Conservation (phyloP, 2,113 vertebrate genomes). For the Aspidoscelis tigris region DNA sequence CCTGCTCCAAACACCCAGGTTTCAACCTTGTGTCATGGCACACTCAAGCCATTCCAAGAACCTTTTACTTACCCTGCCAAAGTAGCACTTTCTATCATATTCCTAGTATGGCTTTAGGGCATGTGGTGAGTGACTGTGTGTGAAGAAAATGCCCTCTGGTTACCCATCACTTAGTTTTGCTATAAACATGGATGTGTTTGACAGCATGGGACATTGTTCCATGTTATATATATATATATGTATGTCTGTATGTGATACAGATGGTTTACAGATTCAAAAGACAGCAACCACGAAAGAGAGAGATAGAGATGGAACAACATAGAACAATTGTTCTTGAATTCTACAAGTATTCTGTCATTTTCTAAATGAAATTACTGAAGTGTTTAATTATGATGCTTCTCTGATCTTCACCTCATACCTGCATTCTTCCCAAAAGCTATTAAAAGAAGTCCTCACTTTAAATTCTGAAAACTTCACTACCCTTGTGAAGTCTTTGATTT, state of each 20-base stretch:
- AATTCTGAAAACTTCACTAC: no score
- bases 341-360: not conserved
- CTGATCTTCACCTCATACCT: not conserved
- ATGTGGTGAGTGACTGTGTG: no score
- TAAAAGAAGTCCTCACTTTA: no score
- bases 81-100: no score
- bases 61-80: no score
- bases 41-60: no score
- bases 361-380: not conserved
- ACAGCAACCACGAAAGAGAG: not conserved
- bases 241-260: slow-evolving; percentile 10
- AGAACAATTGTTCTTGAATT: slow-evolving; percentile 3
- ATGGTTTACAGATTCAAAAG: slow-evolving; percentile 31
- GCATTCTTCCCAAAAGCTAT: not conserved
- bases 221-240: no score
- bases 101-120: no score
- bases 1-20: no score
- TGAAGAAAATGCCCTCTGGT: not conserved
- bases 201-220: slow-evolving; percentile 32
- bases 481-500: not conserved
- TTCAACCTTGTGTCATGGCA: no score
- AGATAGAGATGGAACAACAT: not conserved
- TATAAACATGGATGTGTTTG: slow-evolving; percentile 35
- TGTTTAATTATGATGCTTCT: not conserved
- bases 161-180: slow-evolving; percentile 34